These are phyloP conservation scores for Antennarius maculatus DNA, from an alignment of 2,797 vertebrate species.

Conservation along the genomic window DNA sequence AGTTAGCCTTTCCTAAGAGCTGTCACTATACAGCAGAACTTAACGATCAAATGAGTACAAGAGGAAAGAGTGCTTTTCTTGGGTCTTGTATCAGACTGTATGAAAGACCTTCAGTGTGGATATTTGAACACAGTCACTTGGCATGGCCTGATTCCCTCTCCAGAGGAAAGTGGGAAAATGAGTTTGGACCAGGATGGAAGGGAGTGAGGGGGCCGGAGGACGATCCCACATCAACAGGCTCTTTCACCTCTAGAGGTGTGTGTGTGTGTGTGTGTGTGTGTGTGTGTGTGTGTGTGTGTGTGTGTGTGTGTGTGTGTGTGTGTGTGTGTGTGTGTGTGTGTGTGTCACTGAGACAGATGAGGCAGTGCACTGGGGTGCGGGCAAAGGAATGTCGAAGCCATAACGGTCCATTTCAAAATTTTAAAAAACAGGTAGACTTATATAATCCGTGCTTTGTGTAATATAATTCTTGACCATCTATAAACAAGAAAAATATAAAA, in stretches of 20 bases:
- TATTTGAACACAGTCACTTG: constrained; percentile 54
- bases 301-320: too few species aligned
- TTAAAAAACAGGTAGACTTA: constrained; percentile 32
- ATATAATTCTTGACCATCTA: neutral
- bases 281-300: too few species aligned
- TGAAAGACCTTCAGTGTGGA: constrained; percentile 62
- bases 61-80: constrained; percentile 32
- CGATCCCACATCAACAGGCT: constrained; percentile 72
- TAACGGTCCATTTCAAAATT: constrained; percentile 66
- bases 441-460: constrained; percentile 12
- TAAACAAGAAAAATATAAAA: neutral
- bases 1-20: constrained; percentile 4
- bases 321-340: too few species aligned
- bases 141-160: constrained; percentile 46
- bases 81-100: constrained; percentile 39
- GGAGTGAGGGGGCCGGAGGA: constrained; percentile 40
- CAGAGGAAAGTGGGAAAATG: constrained; percentile 37
- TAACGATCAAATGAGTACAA: neutral
- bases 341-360: constrained; percentile 48
- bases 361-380: constrained; percentile 61
- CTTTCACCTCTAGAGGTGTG: constrained; percentile 78
- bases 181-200: constrained; percentile 48
- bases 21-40: constrained; percentile 7
- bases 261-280: neutral
- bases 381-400: constrained; percentile 46